phyloP scores from a whole-genome alignment of 2,888 invertebrate species.

The Xylocampa areola region DNA sequence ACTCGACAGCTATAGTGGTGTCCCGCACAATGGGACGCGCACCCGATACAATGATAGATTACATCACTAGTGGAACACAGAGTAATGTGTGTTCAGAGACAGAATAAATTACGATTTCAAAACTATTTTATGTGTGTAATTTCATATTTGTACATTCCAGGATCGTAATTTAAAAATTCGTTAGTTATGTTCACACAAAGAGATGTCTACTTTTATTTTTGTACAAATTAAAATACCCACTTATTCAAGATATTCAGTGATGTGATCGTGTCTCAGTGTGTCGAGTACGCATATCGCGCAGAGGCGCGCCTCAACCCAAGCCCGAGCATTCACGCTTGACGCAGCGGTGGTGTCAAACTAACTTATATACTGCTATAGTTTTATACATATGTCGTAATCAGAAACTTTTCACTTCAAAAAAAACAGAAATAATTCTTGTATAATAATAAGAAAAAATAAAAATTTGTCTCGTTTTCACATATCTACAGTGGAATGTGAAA shows the following conservation, averaged over 20 bases:
- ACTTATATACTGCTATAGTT: constrained; percentile 56
- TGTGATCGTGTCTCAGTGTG: constrained; percentile 34
- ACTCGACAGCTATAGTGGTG: constrained; percentile 64
- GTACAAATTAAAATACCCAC: constrained; percentile 45
- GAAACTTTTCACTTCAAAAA: constrained; percentile 14
- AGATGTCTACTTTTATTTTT: background rate
- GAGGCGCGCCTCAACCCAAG: constrained; percentile 84
- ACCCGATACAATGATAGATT: constrained; percentile 21
- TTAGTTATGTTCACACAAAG: background rate
- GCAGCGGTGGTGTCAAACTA: constrained; percentile 73
- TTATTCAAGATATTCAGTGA: constrained; percentile 18
- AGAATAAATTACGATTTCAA: background rate
- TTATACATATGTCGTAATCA: constrained; percentile 8
- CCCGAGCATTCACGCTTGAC: constrained; percentile 89
- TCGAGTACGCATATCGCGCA: constrained; percentile 50
- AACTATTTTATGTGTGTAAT: constrained; percentile 21
- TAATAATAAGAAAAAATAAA: background rate
- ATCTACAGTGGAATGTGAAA: constrained; percentile 40
- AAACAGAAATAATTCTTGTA: constrained; percentile 2
- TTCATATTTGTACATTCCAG: constrained; percentile 15
- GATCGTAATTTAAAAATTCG: background rate
- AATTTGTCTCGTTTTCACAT: constrained; percentile 44
- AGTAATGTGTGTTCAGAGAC: constrained; percentile 1
- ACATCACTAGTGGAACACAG: constrained; percentile 38
- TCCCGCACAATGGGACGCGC: constrained; percentile 32